Evolutionary conservation across 2,888 invertebrate genomes (phyloP), one percentile per base, ranked within the genome.

Genomic region (Thera obeliscata): DNA sequence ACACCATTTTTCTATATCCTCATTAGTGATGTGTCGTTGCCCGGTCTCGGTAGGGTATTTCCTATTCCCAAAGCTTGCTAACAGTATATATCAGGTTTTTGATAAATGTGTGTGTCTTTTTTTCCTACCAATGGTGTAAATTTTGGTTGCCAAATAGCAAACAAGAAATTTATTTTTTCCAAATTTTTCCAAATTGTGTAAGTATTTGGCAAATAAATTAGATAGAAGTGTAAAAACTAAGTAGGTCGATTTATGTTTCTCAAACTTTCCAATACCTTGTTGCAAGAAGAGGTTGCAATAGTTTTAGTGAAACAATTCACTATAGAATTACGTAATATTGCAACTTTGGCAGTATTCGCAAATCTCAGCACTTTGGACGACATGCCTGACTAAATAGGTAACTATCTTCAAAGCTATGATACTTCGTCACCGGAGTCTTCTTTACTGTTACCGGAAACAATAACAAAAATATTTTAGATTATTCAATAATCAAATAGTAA

Each of bases 201-300:
- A n/a, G n/a, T n/a, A n/a, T n/a, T n/a, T n/a, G n/a, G n/a, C n/a
- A n/a, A n/a, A n/a, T n/a, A n/a, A n/a, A n/a, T n/a, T n/a, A n/a
- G n/a, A n/a, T n/a, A 22, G 22, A 22, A 22, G 22, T 22, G 22
- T 22, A 22, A 22, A 22, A 22, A 22, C 22, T 22, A 22, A 22
- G 22, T 22, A 22, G 22, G 22, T 22, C 0, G 0, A 22, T 22
- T 22, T 22, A 22, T 22, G 22, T 22, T 22, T 22, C 11, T 61
- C 1, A 60, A 76, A 80, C 74, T 77, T 77, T 81, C 76, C 76
- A 90, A 83, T 92, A 93, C 93, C 92, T 93, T 88, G 76, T 78
- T 85, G 71, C 82, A 83, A 85, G 89, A 82, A 74, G 91, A 82
- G 87, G 92, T 91, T 78, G 90, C 72, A 91, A 92, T 85, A 76